Base-by-base conservation (phyloP, 1,140 invertebrate genomes). In the Diplogasteroides magnus region DNA sequence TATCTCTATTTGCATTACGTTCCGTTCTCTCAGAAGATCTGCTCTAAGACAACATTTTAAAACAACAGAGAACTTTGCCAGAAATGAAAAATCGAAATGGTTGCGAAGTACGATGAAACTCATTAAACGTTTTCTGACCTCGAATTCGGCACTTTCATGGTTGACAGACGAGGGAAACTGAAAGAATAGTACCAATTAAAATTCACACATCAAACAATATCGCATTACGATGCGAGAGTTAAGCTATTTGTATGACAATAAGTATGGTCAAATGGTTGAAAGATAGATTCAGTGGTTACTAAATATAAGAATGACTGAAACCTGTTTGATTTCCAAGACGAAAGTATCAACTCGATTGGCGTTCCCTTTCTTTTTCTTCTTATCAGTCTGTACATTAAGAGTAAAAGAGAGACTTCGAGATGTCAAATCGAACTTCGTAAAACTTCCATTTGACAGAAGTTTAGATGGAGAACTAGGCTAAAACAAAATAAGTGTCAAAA, bases 331-430 rank as follows among this genome's bases (percentile, higher is more conserved):
- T 48, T 74, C 64, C 25, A 70, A 74, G 6, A 68, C 37, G 66
- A 74, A 74, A 1, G 70, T 68, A 28, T 74, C 73, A 29, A 68
- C 67, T 19, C 73, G 64, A 57, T 74, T 74, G 26, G 60, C 73
- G 37, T 74, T 74, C 55, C 66, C 66, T 65, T 74, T 74, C 73
- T 74, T 74, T 56, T 73, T 72, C 37, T 71, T 71, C 57, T 71
- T 68, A 55, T 72, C 61, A 19, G 64, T 74, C 60, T 68, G 62
- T 19, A 74, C 73, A 32, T 74, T 67, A 1, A 74, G 56, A 23
- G 72, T 76, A 61, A 74, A 72, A 28, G 65, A 58, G 19, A 74
- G 59, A 14, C 70, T 67, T 32, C 56, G 55, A 19, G 73, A 70
- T 6, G 58, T 74, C 26, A 74, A 65, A 1, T 48, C 62, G 65